Evolutionary conservation across 2,888 invertebrate genomes (phyloP).

Genomic region (Hybos culiciformis): DNA sequence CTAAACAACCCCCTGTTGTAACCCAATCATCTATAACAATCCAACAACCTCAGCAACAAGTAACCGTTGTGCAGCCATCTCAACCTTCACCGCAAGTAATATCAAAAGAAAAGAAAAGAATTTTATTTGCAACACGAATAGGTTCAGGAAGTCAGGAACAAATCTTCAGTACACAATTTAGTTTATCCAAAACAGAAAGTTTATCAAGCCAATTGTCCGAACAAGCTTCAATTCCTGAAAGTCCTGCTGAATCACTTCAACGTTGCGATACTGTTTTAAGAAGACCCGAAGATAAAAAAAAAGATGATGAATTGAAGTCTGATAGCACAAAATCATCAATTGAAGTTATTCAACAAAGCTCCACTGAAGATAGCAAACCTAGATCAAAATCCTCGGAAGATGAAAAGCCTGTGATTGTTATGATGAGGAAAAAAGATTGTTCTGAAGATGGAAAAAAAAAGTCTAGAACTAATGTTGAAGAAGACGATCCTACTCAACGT

Average conservation of each 20-base stretch:
- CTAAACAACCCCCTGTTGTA: neutral
- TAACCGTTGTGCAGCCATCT: constrained; percentile 2
- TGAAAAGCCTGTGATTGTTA: constrained; percentile 17
- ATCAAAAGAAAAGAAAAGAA: constrained; percentile 35
- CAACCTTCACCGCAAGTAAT: constrained; percentile 19
- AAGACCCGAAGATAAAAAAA: constrained; percentile 19
- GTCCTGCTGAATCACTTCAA: constrained; percentile 21
- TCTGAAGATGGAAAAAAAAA: constrained; percentile 19
- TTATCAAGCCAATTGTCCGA: constrained; percentile 47
- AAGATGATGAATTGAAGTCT: constrained; percentile 3
- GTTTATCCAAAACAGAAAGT: constrained; percentile 50
- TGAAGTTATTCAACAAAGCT: constrained; percentile 12
- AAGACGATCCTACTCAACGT: constrained; percentile 26
- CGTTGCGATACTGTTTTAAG: constrained; percentile 30
- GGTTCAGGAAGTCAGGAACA: constrained; percentile 50
- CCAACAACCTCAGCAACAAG: constrained; percentile 16
- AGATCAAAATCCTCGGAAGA: constrained; percentile 27
- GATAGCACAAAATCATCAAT: constrained; percentile 3
- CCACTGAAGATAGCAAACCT: constrained; percentile 13
- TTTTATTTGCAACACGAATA: constrained; percentile 53
- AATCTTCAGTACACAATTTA: constrained; percentile 51
- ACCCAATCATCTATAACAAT: neutral
- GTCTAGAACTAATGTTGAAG: constrained; percentile 29
- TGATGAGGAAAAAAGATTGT: constrained; percentile 25
- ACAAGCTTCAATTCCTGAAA: constrained; percentile 22